A percentile compares a stretch with the other conserved stretches of the same genome.
phyloP scores from a whole-genome alignment of 2,888 invertebrate genomes.

The Parnassius mnemosyne region DNA sequence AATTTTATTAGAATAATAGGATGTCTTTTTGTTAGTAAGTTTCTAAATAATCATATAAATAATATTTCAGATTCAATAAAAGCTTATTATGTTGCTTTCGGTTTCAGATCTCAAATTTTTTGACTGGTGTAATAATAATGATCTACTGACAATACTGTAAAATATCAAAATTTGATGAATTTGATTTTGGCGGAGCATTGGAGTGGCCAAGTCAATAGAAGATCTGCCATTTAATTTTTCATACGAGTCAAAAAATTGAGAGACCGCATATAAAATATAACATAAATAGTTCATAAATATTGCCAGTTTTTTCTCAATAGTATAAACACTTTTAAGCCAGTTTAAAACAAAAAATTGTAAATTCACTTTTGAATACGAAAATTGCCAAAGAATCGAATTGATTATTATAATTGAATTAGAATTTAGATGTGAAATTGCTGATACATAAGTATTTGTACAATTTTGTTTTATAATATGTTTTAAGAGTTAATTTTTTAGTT shows the following conservation, averaged over 20 bases:
- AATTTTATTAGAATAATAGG: slow-evolving; percentile 48
- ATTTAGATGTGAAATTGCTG: slow-evolving; percentile 55
- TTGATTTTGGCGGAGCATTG: no score
- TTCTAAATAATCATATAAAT: slow-evolving; percentile 56
- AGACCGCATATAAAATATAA: slow-evolving; percentile 44
- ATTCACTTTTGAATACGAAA: slow-evolving; percentile 77
- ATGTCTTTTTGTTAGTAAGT: slow-evolving; percentile 54
- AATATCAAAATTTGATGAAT: no score
- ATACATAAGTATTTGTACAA: slow-evolving; percentile 48
- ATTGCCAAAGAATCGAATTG: slow-evolving; percentile 78
- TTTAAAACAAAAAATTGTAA: slow-evolving; percentile 68
- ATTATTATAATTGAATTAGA: slow-evolving; percentile 51
- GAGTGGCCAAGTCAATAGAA: no score
- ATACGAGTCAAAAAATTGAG: slow-evolving; percentile 29
- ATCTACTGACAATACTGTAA: no score
- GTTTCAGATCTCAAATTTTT: slow-evolving; percentile 34
- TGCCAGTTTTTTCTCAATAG: slow-evolving; percentile 72
- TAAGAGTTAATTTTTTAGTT: slow-evolving; percentile 36
- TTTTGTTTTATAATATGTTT: slow-evolving; percentile 41
- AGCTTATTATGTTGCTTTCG: slow-evolving; percentile 69
- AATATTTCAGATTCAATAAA: slow-evolving; percentile 61
- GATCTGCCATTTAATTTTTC: no score
- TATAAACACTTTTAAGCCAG: slow-evolving; percentile 63
- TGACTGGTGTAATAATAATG: slow-evolving; percentile 30
- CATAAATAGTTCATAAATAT: slow-evolving; percentile 64